Percentiles rank a stretch among this genome's conserved stretches.
phyloP scores from a whole-genome alignment of 2,113 vertebrate species.

The Ameiurus melas region DNA sequence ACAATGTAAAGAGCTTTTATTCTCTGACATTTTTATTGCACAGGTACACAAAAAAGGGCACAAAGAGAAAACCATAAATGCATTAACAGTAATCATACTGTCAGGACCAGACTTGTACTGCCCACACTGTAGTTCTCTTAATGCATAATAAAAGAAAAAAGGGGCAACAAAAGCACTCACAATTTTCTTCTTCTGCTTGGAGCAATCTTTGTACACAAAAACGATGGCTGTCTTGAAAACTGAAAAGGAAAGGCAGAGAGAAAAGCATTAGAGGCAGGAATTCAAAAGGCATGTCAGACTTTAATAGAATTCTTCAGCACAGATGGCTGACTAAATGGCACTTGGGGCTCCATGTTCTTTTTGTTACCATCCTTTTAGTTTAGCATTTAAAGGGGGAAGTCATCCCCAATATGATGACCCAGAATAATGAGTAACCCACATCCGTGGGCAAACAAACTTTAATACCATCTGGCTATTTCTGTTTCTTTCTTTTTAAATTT shows the following conservation, averaged over 20 bases:
- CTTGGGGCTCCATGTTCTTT: conserved; percentile 1
- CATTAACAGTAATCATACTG: conserved; percentile 18
- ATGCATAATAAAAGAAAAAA: conserved; percentile 22
- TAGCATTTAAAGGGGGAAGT: conserved; percentile 31
- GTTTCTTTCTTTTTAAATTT: conserved; percentile 32
- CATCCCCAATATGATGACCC: not conserved
- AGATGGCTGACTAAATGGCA: conserved; percentile 5
- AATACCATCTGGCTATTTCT: conserved; percentile 13
- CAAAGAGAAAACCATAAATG: not conserved
- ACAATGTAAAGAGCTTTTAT: not conserved
- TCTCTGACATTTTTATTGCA: not conserved
- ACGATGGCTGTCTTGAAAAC: conserved; percentile 97
- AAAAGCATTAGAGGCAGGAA: conserved; percentile 46
- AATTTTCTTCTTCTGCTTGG: conserved; percentile 93
- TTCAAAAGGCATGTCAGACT: conserved; percentile 27
- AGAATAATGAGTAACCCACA: conserved; percentile 19
- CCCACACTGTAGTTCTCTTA: conserved; percentile 14
- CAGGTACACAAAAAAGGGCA: conserved; percentile 6
- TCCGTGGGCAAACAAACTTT: conserved; percentile 4
- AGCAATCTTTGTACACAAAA: conserved; percentile 91
- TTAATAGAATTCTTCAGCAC: conserved; percentile 29
- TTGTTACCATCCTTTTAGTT: conserved; percentile 30
- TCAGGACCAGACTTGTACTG: conserved; percentile 18
- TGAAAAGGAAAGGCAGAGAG: conserved; percentile 53
- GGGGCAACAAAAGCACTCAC: conserved; percentile 73